Evolutionary conservation across 2,888 invertebrate genomes (phyloP).

Genomic region (Ecliptopera silaceata): DNA sequence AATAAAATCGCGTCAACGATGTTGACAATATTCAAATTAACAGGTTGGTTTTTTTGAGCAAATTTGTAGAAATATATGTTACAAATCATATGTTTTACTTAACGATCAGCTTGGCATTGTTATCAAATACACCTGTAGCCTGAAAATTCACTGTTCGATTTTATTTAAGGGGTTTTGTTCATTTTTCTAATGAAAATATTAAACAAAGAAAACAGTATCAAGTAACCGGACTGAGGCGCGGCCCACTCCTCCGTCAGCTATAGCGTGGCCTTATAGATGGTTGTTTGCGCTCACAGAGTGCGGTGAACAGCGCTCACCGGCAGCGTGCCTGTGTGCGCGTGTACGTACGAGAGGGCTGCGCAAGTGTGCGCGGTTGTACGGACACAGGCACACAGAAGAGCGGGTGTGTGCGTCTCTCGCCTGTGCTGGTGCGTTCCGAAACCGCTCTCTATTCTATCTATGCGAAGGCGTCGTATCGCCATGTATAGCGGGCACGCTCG

Average conservation of each 20-base stretch:
- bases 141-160: not conserved
- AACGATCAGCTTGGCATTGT: slow-evolving; percentile 4
- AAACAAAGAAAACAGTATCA: slow-evolving; percentile 52
- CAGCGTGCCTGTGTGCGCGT: slow-evolving; percentile 68
- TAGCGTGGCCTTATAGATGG: slow-evolving; percentile 84
- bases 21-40: too few relatives aligned
- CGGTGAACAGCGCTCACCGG: slow-evolving; percentile 84
- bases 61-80: not conserved
- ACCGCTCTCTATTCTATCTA: slow-evolving; percentile 84
- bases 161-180: slow-evolving; percentile 11
- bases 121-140: not conserved
- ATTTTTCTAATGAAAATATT: slow-evolving; percentile 29
- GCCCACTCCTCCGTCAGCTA: slow-evolving; percentile 78
- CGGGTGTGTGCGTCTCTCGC: slow-evolving; percentile 41
- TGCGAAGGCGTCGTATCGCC: slow-evolving; percentile 83
- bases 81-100: not conserved
- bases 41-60: not conserved
- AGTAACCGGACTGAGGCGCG: slow-evolving; percentile 68
- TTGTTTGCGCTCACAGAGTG: slow-evolving; percentile 84
- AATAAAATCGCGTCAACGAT: too few relatives aligned
- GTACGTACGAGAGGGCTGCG: slow-evolving; percentile 52
- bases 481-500: slow-evolving; percentile 82
- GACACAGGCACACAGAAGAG: slow-evolving; percentile 53
- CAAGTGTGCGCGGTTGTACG: slow-evolving; percentile 59
- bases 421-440: slow-evolving; percentile 81